Percentiles rank a stretch among this genome's conserved stretches.
Conservation (phyloP, 2,888 invertebrate species). For the Apomyelois bistriatella region DNA sequence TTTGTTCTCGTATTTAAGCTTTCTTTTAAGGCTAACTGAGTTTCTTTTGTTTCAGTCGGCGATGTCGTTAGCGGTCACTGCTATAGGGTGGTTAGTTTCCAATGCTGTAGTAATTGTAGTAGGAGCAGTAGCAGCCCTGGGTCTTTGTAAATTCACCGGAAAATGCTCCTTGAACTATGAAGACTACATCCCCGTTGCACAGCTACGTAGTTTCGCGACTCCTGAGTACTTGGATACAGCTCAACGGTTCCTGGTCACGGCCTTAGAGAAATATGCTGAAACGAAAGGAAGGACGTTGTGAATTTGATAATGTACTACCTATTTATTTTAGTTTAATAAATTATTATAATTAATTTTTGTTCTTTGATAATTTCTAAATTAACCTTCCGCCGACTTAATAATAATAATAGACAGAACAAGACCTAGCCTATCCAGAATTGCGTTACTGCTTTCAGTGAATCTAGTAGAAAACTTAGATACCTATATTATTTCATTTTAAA, state of each 20-base stretch:
- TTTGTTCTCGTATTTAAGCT: too few relatives aligned
- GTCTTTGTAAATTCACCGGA: slow-evolving; percentile 40
- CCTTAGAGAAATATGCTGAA: slow-evolving; percentile 70
- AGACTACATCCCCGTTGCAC: slow-evolving; percentile 26
- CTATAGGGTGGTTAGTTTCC: slow-evolving; percentile 38
- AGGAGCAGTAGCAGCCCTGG: slow-evolving; percentile 33
- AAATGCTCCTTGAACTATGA: slow-evolving; percentile 33
- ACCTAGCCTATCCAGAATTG: too few relatives aligned
- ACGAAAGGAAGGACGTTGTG: slow-evolving; percentile 21
- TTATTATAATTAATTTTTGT: slow-evolving; percentile 6
- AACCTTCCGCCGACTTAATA: too few relatives aligned
- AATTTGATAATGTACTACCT: not conserved
- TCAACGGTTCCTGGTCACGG: slow-evolving; percentile 68
- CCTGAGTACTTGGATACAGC: slow-evolving; percentile 74
- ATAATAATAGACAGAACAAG: too few relatives aligned
- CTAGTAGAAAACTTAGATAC: too few relatives aligned
- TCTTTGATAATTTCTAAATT: not conserved
- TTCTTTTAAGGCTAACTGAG: too few relatives aligned
- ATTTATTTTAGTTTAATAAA: slow-evolving; percentile 14
- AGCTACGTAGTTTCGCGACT: slow-evolving; percentile 67
- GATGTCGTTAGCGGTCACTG: slow-evolving; percentile 28
- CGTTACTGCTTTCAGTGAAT: too few relatives aligned
- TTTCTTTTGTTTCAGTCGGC: slow-evolving; percentile 26
- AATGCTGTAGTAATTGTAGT: slow-evolving; percentile 33
- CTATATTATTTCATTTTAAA: too few relatives aligned